Conservation (phyloP, 2,888 invertebrate species). For the Ophion costatus region DNA sequence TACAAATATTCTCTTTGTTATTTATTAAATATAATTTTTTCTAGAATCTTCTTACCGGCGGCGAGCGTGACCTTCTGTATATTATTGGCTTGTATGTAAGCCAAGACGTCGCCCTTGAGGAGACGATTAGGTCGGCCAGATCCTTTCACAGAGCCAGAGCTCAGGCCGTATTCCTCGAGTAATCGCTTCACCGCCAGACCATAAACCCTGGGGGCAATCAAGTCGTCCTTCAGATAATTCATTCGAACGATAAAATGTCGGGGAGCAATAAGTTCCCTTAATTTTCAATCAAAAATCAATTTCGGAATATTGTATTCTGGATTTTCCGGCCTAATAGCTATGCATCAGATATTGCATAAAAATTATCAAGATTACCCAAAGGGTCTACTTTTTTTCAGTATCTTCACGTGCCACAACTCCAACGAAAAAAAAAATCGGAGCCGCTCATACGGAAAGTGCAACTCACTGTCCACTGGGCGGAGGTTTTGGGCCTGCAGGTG, state of each 20-base stretch:
- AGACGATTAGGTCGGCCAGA: conserved; percentile 87
- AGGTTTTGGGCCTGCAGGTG: conserved; percentile 62
- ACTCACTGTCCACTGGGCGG: conserved; percentile 78
- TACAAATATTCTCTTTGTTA: background rate
- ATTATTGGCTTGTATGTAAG: conserved; percentile 83
- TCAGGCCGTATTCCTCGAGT: conserved; percentile 86
- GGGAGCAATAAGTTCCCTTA: background rate
- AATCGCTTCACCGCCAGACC: conserved; percentile 87
- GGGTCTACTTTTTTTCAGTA: background rate
- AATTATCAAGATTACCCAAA: background rate
- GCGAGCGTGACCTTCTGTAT: conserved; percentile 81
- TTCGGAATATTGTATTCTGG: background rate
- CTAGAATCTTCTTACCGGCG: conserved; percentile 67
- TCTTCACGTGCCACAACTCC: background rate
- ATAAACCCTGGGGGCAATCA: conserved; percentile 76
- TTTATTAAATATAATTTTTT: background rate
- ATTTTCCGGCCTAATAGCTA: background rate
- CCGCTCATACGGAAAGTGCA: background rate
- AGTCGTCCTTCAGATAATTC: conserved; percentile 6
- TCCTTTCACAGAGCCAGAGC: conserved; percentile 83
- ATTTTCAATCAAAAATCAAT: background rate
- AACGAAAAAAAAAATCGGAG: background rate
- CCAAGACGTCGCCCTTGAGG: conserved; percentile 86
- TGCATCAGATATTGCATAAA: no score
- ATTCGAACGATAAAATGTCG: background rate